Evolutionary conservation across 2,797 vertebrate genomes (phyloP).

Genomic region (Sebastes miniatus): DNA sequence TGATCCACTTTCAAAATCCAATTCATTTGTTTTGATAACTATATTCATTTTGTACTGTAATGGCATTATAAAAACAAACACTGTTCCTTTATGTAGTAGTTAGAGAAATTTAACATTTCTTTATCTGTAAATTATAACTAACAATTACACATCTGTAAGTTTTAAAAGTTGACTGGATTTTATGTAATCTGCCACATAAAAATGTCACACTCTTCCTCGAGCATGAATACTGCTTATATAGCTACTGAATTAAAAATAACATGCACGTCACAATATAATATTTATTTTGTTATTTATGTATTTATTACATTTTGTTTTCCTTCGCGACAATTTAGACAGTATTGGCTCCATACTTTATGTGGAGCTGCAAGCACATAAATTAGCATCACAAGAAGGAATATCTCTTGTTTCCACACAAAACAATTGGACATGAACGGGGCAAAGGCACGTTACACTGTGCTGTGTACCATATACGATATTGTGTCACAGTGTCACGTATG

Average conservation of each 20-base stretch:
- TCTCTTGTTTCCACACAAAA: constrained; percentile 37
- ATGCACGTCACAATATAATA: constrained; percentile 62
- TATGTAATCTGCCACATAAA: constrained; percentile 43
- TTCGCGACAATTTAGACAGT: constrained; percentile 38
- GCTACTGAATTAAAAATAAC: constrained; percentile 49
- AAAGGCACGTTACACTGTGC: constrained; percentile 48
- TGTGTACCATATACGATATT: constrained; percentile 54
- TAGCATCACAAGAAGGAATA: constrained; percentile 11
- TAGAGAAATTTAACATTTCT: constrained; percentile 62
- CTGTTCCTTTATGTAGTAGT: constrained; percentile 66
- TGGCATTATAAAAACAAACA: constrained; percentile 49
- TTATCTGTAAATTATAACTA: constrained; percentile 73
- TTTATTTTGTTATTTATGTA: constrained; percentile 79
- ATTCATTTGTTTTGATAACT: constrained; percentile 64
- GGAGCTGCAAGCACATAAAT: constrained; percentile 55
- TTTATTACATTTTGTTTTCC: constrained; percentile 72
- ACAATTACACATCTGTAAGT: constrained; percentile 63
- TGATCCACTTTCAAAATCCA: constrained; percentile 57
- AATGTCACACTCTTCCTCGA: constrained; percentile 36
- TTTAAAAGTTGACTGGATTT: constrained; percentile 50
- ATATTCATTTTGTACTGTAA: constrained; percentile 67
- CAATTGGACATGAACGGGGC: constrained; percentile 34
- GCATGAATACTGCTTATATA: constrained; percentile 63
- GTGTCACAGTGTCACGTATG: constrained; percentile 68
- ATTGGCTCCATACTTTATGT: constrained; percentile 16